A percentile compares a stretch with the other conserved stretches of the same genome.
Evolutionary conservation across 2,797 vertebrate genomes (phyloP).

Genomic region (Ptychadena robeensis): DNA sequence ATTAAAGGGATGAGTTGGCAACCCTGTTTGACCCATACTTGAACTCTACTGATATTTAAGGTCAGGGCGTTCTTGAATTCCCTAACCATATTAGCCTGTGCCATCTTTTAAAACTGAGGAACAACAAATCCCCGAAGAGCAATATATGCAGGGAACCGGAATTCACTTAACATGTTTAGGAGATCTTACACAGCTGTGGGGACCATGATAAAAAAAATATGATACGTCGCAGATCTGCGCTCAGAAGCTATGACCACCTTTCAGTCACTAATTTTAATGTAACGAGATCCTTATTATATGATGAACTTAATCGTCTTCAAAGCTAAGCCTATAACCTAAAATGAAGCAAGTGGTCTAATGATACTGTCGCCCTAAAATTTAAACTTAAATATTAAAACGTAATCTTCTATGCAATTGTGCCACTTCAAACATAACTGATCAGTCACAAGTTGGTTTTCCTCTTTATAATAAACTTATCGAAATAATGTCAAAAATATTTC

Average conservation of each 20-base stretch:
- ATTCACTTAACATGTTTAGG: constrained; percentile 11
- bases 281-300: not conserved
- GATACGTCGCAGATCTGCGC: not conserved
- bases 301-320: not conserved
- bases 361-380: not conserved
- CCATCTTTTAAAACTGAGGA: not conserved
- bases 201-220: constrained; percentile 9
- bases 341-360: constrained; percentile 10
- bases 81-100: not conserved
- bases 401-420: not conserved
- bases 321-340: not conserved
- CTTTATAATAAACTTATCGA: not conserved
- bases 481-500: not conserved
- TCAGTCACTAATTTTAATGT: constrained; percentile 3
- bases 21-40: constrained; percentile 14
- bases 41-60: constrained; percentile 15
- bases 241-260: not conserved
- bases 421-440: not conserved
- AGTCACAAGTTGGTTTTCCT: not conserved
- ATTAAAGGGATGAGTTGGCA: constrained; percentile 2
- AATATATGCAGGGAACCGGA: constrained; percentile 11
- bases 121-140: constrained; percentile 12
- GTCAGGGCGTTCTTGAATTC: not conserved
- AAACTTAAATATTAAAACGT: not conserved
- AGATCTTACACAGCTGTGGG: not conserved